Evolutionary conservation across 1,140 invertebrate species (phyloP).

Genomic region (Pseudobourletiella spinata): DNA sequence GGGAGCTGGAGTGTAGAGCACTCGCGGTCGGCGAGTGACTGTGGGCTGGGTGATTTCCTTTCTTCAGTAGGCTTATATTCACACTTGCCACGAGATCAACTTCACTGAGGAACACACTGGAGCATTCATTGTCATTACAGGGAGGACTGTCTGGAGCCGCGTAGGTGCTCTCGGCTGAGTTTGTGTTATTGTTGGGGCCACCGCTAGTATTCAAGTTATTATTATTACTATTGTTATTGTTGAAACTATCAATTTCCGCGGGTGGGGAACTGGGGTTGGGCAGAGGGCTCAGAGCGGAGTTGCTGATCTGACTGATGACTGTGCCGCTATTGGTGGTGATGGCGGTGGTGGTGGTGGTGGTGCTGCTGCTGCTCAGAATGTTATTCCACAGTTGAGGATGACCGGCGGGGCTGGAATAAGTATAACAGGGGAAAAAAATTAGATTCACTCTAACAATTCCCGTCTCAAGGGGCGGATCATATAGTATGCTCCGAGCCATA

Average conservation of each 20-base stretch:
- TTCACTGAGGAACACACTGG: conserved; percentile 27
- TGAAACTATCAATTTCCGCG: conserved; percentile 24
- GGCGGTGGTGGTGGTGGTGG: background rate
- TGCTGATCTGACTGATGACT: no score
- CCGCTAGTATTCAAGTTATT: background rate
- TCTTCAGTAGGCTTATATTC: conserved; percentile 6
- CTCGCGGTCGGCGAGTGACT: background rate
- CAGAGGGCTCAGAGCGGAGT: no score
- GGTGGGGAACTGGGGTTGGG: conserved; percentile 14
- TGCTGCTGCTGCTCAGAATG: background rate
- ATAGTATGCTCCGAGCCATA: no score
- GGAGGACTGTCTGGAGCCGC: background rate
- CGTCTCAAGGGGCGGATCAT: no score
- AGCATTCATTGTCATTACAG: conserved; percentile 14
- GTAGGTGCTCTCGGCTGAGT: background rate
- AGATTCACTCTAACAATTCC: no score
- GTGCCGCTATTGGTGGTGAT: background rate
- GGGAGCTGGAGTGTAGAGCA: conserved; percentile 4
- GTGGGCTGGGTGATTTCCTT: background rate
- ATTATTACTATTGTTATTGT: conserved; percentile 23
- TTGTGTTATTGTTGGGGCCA: background rate
- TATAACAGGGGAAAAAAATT: no score
- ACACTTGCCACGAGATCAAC: conserved; percentile 28
- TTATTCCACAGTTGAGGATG: no score
- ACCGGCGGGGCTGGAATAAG: no score